Evolutionary conservation across 2,797 vertebrate genomes (phyloP).

Genomic region (Channallabes apus): DNA sequence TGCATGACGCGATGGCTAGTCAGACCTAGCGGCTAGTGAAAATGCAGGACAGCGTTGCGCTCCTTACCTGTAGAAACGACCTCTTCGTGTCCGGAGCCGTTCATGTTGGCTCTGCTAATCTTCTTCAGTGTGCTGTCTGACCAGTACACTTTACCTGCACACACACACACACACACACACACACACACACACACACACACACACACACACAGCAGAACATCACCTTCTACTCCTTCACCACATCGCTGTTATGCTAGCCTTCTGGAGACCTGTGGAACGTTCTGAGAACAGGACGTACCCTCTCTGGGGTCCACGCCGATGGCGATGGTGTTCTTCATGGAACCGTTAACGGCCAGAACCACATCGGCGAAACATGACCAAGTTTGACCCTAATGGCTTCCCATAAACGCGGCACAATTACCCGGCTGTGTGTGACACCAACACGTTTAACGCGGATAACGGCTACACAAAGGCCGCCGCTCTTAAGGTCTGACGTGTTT

Average conservation of each 20-base stretch:
- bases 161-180: no score
- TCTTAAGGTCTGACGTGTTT: background rate
- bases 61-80: constrained; percentile 86
- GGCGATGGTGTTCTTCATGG: constrained; percentile 99
- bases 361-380: constrained; percentile 83
- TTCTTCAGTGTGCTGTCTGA: constrained; percentile 94
- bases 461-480: no score
- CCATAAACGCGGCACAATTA: no score
- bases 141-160: constrained; percentile 92
- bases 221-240: background rate
- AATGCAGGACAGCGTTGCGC: background rate
- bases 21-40: background rate
- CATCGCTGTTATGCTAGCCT: background rate
- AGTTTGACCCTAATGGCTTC: no score
- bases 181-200: no score
- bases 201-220: background rate
- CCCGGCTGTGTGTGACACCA: no score
- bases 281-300: constrained; percentile 69
- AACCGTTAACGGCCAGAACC: constrained; percentile 87
- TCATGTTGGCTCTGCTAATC: constrained; percentile 87
- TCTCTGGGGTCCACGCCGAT: constrained; percentile 91
- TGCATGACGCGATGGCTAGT: no score
- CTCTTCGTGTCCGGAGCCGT: constrained; percentile 86
- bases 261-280: background rate
- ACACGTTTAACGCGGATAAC: no score